phyloP scores from a whole-genome alignment of 92 coral and sea anemone species.

The Paramuricea clavata region DNA sequence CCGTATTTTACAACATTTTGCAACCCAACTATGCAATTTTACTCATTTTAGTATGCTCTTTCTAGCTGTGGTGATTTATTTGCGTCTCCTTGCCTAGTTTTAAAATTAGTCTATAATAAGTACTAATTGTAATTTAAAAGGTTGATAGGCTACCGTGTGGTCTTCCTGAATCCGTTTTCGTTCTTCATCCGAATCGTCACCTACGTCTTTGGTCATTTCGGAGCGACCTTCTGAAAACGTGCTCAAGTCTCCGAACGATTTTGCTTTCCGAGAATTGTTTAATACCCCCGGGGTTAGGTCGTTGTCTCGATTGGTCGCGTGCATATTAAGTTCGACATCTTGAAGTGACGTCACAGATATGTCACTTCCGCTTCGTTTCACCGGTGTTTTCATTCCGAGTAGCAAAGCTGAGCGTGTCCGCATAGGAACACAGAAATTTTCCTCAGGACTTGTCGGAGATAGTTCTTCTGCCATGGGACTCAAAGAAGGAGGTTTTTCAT shows the following conservation, averaged over 20 bases:
- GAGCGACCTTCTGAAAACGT: background rate
- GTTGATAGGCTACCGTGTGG: conserved; percentile 26
- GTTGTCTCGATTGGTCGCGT: background rate
- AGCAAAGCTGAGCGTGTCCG: conserved; percentile 13
- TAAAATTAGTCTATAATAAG: no score
- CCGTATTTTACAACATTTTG: no score
- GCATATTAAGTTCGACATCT: conserved; percentile 31
- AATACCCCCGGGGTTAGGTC: background rate
- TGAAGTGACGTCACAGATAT: conserved; percentile 45
- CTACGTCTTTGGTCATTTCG: conserved; percentile 27
- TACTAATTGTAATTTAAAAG: no score
- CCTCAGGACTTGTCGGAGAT: background rate
- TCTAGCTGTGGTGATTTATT: no score
- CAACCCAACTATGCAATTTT: no score
- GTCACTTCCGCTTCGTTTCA: conserved; percentile 40
- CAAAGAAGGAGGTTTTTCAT: background rate
- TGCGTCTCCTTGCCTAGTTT: no score
- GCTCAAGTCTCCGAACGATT: conserved; percentile 42
- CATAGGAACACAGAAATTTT: background rate
- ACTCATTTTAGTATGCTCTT: no score
- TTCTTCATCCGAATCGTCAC: conserved; percentile 21
- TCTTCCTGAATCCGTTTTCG: conserved; percentile 23
- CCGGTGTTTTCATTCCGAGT: conserved; percentile 9
- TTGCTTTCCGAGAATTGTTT: conserved; percentile 34
- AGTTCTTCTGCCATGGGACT: background rate